Evolutionary conservation across 2,888 invertebrate species (phyloP), one percentile per base, ranked within the genome.

Genomic region (Trachelus stipa): DNA sequence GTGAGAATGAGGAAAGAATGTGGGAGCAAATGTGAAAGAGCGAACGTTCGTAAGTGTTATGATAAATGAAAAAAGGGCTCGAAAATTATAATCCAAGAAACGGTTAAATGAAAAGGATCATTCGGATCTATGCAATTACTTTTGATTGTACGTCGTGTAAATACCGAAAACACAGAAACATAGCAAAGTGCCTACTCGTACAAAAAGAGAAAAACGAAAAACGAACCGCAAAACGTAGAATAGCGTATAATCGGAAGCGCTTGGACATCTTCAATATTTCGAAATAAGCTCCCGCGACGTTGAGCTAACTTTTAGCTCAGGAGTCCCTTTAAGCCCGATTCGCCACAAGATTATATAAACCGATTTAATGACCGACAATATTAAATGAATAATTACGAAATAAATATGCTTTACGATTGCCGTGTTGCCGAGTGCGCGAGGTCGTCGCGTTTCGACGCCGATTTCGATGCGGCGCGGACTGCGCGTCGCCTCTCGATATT

Each of bases 121-220:
- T 69, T 71, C 77, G 74, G 74, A 79, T 81, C 79, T 75, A 81
- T 80, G 79, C 75, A 74, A 75, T 69, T 79, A 77, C 78, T 79
- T 77, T 79, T 79, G 79, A 71, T 78, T 78, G 80, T 76, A 77
- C 76, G 82, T 76, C 76, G 76, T 82, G 76, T 73, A 79, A 74
- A 77, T 76, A 74, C 35, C n/a, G 37, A n/a, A 75, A 69, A n/a
- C 30, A 37, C 31, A 68, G 88, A 89, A 89, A 89, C 88, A 89
- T 90, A 90, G 90, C 83, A 79, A 90, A 90, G 90, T 90, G 90
- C 90, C 90, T 90, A 88, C 82, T 87, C 86, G 84, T 87, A 87
- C 81, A 87, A 83, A 84, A 80, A 81, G 79, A 81, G 68, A 76
- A 75, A 77, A 73, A 74, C 73, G 81, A 83, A 78, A 83, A 77